Conservation (phyloP, 2,113 vertebrate genomes). For the Onychostoma macrolepis region DNA sequence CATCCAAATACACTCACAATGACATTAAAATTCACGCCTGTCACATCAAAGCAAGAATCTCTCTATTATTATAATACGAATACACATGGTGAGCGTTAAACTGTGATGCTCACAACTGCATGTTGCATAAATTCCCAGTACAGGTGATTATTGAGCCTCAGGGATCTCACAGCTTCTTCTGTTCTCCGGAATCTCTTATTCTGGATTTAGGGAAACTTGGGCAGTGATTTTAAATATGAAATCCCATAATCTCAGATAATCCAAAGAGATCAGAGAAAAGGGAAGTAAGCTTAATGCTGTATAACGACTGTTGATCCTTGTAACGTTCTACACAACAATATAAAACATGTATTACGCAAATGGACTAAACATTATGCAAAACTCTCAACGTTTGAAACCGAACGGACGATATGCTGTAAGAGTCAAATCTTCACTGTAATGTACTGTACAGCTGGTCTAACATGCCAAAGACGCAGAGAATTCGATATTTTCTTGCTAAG, state of each 20-base stretch:
- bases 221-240: constrained; percentile 67
- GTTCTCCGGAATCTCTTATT: constrained; percentile 48
- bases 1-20: background rate
- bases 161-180: background rate
- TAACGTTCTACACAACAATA: constrained; percentile 61
- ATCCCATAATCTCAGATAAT: constrained; percentile 74
- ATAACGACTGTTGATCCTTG: constrained; percentile 74
- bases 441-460: background rate
- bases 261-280: constrained; percentile 70
- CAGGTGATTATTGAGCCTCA: background rate
- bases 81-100: background rate
- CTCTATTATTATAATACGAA: background rate
- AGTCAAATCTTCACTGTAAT: background rate
- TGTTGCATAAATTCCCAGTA: background rate
- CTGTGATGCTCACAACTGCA: background rate
- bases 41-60: background rate
- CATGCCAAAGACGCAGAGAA: background rate
- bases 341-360: constrained; percentile 59
- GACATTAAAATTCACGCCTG: background rate
- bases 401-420: background rate
- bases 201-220: constrained; percentile 42
- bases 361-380: constrained; percentile 19
- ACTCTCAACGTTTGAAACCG: background rate
- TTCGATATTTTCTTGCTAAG: constrained; percentile 63
- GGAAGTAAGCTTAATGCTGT: constrained; percentile 73